These are phyloP conservation scores for Orthonevra nobilis DNA, from an alignment of 2,888 invertebrate species.

Conservation along the genomic window DNA sequence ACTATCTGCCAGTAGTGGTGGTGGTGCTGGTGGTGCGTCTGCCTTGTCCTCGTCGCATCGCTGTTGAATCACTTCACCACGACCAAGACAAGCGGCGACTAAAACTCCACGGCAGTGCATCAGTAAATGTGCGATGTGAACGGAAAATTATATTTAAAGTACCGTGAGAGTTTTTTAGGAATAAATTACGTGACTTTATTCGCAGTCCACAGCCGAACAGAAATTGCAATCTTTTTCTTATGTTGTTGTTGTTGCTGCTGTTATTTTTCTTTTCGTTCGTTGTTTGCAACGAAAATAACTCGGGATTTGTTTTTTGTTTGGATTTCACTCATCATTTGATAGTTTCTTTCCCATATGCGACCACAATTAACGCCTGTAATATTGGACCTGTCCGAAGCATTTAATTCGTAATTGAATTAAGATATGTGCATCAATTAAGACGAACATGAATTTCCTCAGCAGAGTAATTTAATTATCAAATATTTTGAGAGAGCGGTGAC, in stretches of 20 bases:
- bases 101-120: constrained; percentile 76
- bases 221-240: constrained; percentile 66
- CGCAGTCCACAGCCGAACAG: constrained; percentile 61
- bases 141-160: constrained; percentile 70
- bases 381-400: constrained; percentile 12
- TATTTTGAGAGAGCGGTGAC: no score
- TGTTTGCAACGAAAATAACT: constrained; percentile 39
- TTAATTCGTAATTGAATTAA: constrained; percentile 14
- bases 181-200: constrained; percentile 71
- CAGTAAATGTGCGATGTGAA: constrained; percentile 79
- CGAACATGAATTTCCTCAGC: no score
- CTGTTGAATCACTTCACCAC: constrained; percentile 40
- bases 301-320: constrained; percentile 49
- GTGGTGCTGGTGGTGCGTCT: constrained; percentile 49
- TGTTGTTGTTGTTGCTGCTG: not conserved
- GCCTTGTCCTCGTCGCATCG: constrained; percentile 23
- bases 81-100: not conserved
- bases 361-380: constrained; percentile 10
- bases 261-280: constrained; percentile 16
- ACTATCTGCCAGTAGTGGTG: not conserved
- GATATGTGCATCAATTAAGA: constrained; percentile 27
- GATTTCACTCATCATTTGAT: constrained; percentile 41
- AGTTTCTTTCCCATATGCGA: not conserved
- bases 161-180: constrained; percentile 71
- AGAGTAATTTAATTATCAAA: no score